These are phyloP conservation scores for Melieria crassipennis DNA, from an alignment of 2,888 invertebrate species.

Conservation along the genomic window DNA sequence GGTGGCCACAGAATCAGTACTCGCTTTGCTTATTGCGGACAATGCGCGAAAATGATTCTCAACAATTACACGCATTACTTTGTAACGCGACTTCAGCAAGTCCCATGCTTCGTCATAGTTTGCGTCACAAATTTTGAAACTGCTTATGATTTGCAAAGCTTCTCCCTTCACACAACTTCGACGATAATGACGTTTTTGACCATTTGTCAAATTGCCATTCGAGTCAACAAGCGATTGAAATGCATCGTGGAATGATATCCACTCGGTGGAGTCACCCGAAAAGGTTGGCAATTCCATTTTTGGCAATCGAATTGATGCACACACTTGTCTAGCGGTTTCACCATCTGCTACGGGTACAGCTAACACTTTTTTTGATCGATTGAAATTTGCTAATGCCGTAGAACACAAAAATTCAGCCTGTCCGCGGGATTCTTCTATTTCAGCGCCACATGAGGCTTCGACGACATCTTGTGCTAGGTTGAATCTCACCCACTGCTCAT, in stretches of 20 bases:
- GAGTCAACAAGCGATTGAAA: constrained; percentile 26
- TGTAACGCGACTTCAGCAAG: constrained; percentile 18
- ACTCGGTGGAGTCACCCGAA: constrained; percentile 12
- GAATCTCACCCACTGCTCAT: not conserved
- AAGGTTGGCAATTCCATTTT: constrained; percentile 3
- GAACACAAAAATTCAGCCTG: constrained; percentile 35
- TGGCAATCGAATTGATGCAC: constrained; percentile 1
- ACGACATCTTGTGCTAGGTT: too few species aligned
- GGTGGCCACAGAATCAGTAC: constrained; percentile 4
- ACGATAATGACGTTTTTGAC: constrained; percentile 29
- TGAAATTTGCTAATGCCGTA: not conserved
- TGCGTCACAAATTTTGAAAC: constrained; percentile 19
- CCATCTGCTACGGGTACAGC: not conserved
- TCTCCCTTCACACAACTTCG: constrained; percentile 31
- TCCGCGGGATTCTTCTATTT: constrained; percentile 26
- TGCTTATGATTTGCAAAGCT: constrained; percentile 24
- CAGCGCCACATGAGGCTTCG: not conserved
- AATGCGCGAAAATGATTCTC: not conserved
- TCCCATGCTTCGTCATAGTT: constrained; percentile 5
- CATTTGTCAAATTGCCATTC: constrained; percentile 8
- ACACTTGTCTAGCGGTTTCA: not conserved
- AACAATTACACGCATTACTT: constrained; percentile 30
- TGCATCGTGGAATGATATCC: constrained; percentile 29
- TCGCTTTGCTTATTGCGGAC: not conserved
- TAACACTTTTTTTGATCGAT: not conserved